Base-by-base conservation (phyloP, 2,113 vertebrate species). In the Enhydra lutris region DNA sequence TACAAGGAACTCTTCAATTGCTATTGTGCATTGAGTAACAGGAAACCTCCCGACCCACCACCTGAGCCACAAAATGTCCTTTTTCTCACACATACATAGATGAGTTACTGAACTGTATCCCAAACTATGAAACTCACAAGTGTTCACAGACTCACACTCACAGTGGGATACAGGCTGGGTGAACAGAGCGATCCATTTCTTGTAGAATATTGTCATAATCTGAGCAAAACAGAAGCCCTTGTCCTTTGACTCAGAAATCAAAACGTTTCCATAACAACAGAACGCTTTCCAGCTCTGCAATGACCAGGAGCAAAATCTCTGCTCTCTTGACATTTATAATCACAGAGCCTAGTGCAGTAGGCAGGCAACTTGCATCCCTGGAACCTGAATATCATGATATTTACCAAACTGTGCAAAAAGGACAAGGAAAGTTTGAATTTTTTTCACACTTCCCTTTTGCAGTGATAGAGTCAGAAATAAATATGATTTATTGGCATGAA, bases 261-360 rank as follows among this genome's bases (percentile, higher is more conserved):
- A 61, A 97, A 95, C 47, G 96, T 89, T 97, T 94, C 96, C 89
- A 85, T 91, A 36, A 94, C 85, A 97, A 92, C 65, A 73, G 90
- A 97, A 94, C n/a, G 20, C n/a, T 91, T 97, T 92, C 42, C 89
- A 94, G 81, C 18, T 69, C 95, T 92, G 55, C 2, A 39, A 94
- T 29, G 79, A 55, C 91, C 39, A 84, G 94, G 92, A 97, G 20
- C 69, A 50, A 50, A 67, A 71, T 24, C 57, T 88, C 69, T 97
- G 97, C 89, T 85, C 67, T 71, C 78, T 94, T 82, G 65, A 91
- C 55, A 71, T 93, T 92, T 83, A 45, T 69, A 84, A 39, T 69
- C 52, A 8, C 74, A 94, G 65, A 95, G 26, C 26, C 47, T 9
- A 63, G 88, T 20, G 78, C 6, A 82, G n/a, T 34, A 11, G 26